A percentile compares a stretch with the other conserved stretches of the same genome.
These are phyloP conservation scores for Otocyon megalotis DNA, from an alignment of 2,113 vertebrate genomes.

Conservation along the genomic window DNA sequence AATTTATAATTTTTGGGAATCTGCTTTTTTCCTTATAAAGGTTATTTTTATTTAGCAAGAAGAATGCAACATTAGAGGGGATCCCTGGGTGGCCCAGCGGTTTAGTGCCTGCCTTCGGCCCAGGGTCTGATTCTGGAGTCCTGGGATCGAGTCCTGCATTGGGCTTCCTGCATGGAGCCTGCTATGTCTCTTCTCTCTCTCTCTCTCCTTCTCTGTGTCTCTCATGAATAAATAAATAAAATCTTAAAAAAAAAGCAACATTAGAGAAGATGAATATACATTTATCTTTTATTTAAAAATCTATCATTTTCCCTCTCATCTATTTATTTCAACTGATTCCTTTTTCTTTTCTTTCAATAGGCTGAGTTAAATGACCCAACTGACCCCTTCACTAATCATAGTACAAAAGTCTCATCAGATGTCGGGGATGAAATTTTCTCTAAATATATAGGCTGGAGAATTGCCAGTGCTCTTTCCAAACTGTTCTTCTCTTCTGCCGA, in stretches of 20 bases:
- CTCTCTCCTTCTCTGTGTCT: too few relatives aligned
- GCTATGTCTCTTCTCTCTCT: too few relatives aligned
- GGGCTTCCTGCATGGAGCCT: too few relatives aligned
- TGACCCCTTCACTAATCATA: constrained; percentile 71
- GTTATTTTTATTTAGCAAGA: neutral
- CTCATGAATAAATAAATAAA: too few relatives aligned
- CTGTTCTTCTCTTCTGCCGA: constrained; percentile 68
- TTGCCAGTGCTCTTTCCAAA: constrained; percentile 72
- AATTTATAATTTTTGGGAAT: neutral
- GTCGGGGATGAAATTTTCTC: constrained; percentile 32
- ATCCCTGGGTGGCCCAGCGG: too few relatives aligned
- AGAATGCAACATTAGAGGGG: neutral
- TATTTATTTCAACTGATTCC: constrained; percentile 39
- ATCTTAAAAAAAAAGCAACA: too few relatives aligned
- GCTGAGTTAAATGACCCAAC: constrained; percentile 78
- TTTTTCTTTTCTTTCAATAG: constrained; percentile 64
- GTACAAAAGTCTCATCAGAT: constrained; percentile 54
- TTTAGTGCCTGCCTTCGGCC: too few relatives aligned
- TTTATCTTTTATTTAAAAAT: neutral
- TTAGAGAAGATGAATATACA: constrained; percentile 20
- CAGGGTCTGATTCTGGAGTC: too few relatives aligned
- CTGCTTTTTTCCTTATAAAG: neutral
- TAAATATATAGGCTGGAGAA: constrained; percentile 71
- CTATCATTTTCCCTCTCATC: neutral
- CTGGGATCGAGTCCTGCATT: too few relatives aligned